These are phyloP conservation scores for Phalangium opilio DNA, from an alignment of 2,888 invertebrate genomes.

Conservation along the genomic window DNA sequence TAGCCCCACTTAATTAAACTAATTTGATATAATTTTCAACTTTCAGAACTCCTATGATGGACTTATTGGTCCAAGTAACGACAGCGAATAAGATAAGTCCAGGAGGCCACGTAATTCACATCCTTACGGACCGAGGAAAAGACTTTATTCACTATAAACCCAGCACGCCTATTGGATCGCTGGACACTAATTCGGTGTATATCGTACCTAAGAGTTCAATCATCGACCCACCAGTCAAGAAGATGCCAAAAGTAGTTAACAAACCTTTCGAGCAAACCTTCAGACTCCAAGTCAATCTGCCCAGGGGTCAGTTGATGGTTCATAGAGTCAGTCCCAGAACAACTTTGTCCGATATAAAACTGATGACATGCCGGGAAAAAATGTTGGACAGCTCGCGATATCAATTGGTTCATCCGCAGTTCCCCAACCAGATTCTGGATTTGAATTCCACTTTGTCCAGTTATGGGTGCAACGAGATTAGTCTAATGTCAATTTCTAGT, in stretches of 20 bases:
- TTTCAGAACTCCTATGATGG: conserved; percentile 58
- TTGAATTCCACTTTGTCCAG: conserved; percentile 43
- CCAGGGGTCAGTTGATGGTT: conserved; percentile 62
- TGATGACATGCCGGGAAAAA: conserved; percentile 58
- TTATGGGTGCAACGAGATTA: conserved; percentile 48
- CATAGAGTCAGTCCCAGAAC: conserved; percentile 53
- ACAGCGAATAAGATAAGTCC: conserved; percentile 42
- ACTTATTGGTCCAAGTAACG: conserved; percentile 53
- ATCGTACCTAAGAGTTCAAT: conserved; percentile 34
- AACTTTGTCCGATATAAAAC: conserved; percentile 49
- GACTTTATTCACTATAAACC: conserved; percentile 47
- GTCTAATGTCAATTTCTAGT: conserved; percentile 28
- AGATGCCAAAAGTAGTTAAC: conserved; percentile 27
- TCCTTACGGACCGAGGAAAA: conserved; percentile 41
- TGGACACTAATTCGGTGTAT: conserved; percentile 37
- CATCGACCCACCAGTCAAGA: conserved; percentile 19
- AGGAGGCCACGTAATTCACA: conserved; percentile 46
- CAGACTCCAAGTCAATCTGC: conserved; percentile 48
- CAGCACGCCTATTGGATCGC: conserved; percentile 51
- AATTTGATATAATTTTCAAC: no score
- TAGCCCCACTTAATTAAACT: no score
- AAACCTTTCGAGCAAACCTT: conserved; percentile 44
- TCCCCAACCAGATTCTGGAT: conserved; percentile 44
- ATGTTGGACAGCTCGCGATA: conserved; percentile 54
- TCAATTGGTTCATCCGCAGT: conserved; percentile 57